Evolutionary conservation across 2,888 invertebrate species (phyloP).

Genomic region (Troides helena): DNA sequence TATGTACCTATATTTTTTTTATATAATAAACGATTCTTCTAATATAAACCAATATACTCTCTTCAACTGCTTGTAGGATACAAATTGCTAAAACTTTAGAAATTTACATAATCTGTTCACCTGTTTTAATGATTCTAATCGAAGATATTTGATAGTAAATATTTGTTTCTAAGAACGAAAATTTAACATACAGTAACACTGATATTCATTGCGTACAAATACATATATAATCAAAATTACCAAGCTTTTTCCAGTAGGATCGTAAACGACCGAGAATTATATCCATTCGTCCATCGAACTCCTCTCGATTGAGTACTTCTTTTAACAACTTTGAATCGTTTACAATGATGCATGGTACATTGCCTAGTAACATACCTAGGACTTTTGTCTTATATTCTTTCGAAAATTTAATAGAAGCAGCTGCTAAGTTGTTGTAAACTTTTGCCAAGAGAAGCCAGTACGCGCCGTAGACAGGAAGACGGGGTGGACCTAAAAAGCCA

Average conservation of each 20-base stretch:
- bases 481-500: slow-evolving; percentile 76
- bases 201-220: not conserved
- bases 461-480: slow-evolving; percentile 82
- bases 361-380: slow-evolving; percentile 80
- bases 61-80: too few relatives aligned
- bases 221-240: slow-evolving; percentile 46
- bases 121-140: too few relatives aligned
- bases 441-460: slow-evolving; percentile 80
- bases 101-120: too few relatives aligned
- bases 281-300: slow-evolving; percentile 82
- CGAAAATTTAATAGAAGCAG: slow-evolving; percentile 71
- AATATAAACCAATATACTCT: too few relatives aligned
- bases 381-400: slow-evolving; percentile 81
- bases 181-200: too few relatives aligned
- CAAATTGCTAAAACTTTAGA: too few relatives aligned
- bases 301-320: slow-evolving; percentile 79
- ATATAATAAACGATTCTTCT: too few relatives aligned
- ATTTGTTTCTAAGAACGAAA: too few relatives aligned
- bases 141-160: too few relatives aligned
- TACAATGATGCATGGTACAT: slow-evolving; percentile 68
- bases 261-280: slow-evolving; percentile 70
- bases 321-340: slow-evolving; percentile 78
- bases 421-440: slow-evolving; percentile 74
- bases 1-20: too few relatives aligned
- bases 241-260: slow-evolving; percentile 77